Evolutionary conservation across 2,888 invertebrate species (phyloP).

Genomic region (Sericinus montela): DNA sequence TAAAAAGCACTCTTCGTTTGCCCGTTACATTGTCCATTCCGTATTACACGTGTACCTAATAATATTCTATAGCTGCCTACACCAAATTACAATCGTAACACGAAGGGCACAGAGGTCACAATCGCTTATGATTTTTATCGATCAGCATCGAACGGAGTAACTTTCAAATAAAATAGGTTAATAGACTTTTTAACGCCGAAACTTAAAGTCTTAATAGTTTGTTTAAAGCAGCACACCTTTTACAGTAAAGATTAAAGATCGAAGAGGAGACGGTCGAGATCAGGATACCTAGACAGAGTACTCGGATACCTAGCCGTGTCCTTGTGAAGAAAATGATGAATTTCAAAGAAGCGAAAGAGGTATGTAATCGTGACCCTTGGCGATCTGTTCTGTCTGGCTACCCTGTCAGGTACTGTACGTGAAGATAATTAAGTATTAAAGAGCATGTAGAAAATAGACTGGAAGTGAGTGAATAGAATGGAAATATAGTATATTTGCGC

Average conservation of each 20-base stretch:
- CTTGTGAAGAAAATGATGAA: no score
- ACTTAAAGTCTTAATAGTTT: slow-evolving; percentile 54
- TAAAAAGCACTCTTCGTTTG: slow-evolving; percentile 35
- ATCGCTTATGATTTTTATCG: slow-evolving; percentile 16
- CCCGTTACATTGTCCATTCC: slow-evolving; percentile 30
- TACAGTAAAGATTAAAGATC: slow-evolving; percentile 42
- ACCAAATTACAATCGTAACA: slow-evolving; percentile 8
- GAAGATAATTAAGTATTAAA: no score
- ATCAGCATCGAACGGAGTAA: slow-evolving; percentile 40
- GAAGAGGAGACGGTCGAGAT: no score
- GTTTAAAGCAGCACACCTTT: slow-evolving; percentile 56
- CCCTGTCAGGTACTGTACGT: no score
- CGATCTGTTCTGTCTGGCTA: no score
- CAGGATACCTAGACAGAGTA: no score
- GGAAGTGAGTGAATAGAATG: neutral
- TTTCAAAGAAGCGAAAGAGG: no score
- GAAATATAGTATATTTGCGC: no score
- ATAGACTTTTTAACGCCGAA: slow-evolving; percentile 71
- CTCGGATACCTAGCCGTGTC: no score
- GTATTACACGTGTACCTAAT: slow-evolving; percentile 15
- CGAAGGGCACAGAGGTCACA: slow-evolving; percentile 24
- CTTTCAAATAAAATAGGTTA: slow-evolving; percentile 75
- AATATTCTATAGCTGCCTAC: slow-evolving; percentile 17
- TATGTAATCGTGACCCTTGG: no score
- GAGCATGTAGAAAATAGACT: neutral